Base-by-base conservation (phyloP, 1,140 invertebrate genomes). In the Caenorhabditis briggsae region DNA sequence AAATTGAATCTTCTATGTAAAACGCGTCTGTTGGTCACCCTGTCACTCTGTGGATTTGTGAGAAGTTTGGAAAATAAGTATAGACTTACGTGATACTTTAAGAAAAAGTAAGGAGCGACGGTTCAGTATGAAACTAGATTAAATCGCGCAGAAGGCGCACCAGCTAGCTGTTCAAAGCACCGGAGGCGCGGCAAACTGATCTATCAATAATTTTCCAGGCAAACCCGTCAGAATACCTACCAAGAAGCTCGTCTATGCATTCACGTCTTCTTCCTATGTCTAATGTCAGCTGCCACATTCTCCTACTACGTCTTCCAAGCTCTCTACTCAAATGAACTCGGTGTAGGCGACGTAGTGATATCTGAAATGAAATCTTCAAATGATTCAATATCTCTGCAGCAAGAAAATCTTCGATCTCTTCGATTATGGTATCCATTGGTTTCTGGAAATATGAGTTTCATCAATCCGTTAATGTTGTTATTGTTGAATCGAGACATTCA, bases 401-500 rank as follows among this genome's bases (percentile, higher is more conserved):
- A 64, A 64, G 59, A 64, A 64, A 41, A 9, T 18, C 64, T 70
- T 11, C 64, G 64, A 46, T 8, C 70, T 16, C 70, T 78, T 3
- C 70, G 70, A 12, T 5, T 78, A 11, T 78, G 46, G 43, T 78
- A 78, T 78, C 70, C 70, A 53, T 50, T 50, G 43, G 70, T 78
- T 20, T 78, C 70, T 23, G 70, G 70, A 11, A 78, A 78, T 78
- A 8, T 78, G 46, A 50, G 46, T 14, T 78, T 78, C 20, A 20
- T 78, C n/a, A 78, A 78, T 41, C 70, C 70, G 5, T 20, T 78
- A 5, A 78, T 78, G 70, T 25, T 78, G 46, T 50, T 78, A 16
- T 23, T 50, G n/a, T 50, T 78, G n/a, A 78, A 78, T 78, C 18
- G 46, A 78, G 70, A 78, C 11, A 50, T 78, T 23, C 70, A 78